Conservation (phyloP, 2,888 invertebrate species). For the Parascotia fuliginaria region DNA sequence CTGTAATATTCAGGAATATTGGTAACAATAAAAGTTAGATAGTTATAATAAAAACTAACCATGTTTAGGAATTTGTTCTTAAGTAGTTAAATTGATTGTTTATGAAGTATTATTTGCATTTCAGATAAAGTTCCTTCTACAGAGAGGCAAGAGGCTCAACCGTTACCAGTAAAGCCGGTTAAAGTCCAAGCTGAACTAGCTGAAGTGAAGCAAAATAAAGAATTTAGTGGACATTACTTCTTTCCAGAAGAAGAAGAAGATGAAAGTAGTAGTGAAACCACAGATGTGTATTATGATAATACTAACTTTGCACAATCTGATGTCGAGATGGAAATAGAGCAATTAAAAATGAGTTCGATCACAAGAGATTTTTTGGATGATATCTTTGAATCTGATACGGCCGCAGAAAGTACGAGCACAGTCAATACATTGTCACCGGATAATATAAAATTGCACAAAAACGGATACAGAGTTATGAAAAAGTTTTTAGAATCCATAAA, state of each 20-base stretch:
- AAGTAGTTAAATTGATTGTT: background rate
- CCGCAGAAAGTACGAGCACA: conserved; percentile 56
- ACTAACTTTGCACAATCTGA: conserved; percentile 61
- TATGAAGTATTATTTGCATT: conserved; percentile 24
- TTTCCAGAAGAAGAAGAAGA: conserved; percentile 78
- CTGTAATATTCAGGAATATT: conserved; percentile 74
- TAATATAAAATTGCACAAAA: conserved; percentile 54
- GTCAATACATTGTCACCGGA: conserved; percentile 49
- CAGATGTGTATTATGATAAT: conserved; percentile 67
- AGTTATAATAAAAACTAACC: too few species aligned
- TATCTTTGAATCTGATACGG: conserved; percentile 69
- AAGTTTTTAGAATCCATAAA: conserved; percentile 61
- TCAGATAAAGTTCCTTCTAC: conserved; percentile 56
- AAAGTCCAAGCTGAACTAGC: conserved; percentile 73
- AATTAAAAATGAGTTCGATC: conserved; percentile 63
- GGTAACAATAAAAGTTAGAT: conserved; percentile 46
- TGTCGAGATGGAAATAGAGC: conserved; percentile 68
- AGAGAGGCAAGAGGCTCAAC: conserved; percentile 41
- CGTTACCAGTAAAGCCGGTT: conserved; percentile 55
- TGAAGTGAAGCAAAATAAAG: conserved; percentile 60
- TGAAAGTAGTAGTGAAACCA: conserved; percentile 51
- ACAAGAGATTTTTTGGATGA: conserved; percentile 76
- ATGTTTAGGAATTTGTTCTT: too few species aligned
- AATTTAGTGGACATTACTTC: conserved; percentile 78
- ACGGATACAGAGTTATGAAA: conserved; percentile 58